Conservation (phyloP, 37 sponge, comb jelly and placozoan species). For the Bolinopsis microptera region DNA sequence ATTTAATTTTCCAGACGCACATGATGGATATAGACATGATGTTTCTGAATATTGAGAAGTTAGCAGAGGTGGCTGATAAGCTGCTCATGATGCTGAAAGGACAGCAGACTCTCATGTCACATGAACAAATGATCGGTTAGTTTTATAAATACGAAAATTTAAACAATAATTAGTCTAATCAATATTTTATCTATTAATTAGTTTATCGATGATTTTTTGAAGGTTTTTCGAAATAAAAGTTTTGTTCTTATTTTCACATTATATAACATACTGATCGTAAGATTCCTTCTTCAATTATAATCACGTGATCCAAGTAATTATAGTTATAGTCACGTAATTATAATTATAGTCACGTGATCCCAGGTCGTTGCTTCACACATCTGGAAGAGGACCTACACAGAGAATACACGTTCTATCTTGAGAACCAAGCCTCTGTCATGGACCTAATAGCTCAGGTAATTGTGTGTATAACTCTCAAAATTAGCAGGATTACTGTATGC, state of each 20-base stretch:
- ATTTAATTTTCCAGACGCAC: neutral
- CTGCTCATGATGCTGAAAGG: slow-evolving; percentile 53
- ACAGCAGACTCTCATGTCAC: slow-evolving; percentile 52
- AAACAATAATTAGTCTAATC: too few relatives aligned
- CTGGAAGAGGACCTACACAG: slow-evolving; percentile 55
- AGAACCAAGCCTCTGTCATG: slow-evolving; percentile 27
- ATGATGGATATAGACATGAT: slow-evolving; percentile 33
- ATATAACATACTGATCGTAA: too few relatives aligned
- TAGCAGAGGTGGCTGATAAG: neutral
- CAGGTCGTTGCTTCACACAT: slow-evolving; percentile 57
- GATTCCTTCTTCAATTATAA: too few relatives aligned
- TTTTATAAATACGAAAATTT: neutral
- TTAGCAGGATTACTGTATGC: neutral
- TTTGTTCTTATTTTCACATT: too few relatives aligned
- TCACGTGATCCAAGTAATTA: too few relatives aligned
- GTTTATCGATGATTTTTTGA: too few relatives aligned
- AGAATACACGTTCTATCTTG: slow-evolving; percentile 42
- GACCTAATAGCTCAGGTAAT: neutral
- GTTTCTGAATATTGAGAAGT: slow-evolving; percentile 34
- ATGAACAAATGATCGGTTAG: slow-evolving; percentile 63
- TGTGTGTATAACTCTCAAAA: neutral
- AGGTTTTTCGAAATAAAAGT: too few relatives aligned
- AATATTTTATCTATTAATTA: too few relatives aligned
- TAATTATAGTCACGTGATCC: too few relatives aligned
- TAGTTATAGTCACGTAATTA: too few relatives aligned